These are phyloP conservation scores for Drosophila oshimai DNA, from an alignment of 1,140 invertebrate species.

Conservation along the genomic window DNA sequence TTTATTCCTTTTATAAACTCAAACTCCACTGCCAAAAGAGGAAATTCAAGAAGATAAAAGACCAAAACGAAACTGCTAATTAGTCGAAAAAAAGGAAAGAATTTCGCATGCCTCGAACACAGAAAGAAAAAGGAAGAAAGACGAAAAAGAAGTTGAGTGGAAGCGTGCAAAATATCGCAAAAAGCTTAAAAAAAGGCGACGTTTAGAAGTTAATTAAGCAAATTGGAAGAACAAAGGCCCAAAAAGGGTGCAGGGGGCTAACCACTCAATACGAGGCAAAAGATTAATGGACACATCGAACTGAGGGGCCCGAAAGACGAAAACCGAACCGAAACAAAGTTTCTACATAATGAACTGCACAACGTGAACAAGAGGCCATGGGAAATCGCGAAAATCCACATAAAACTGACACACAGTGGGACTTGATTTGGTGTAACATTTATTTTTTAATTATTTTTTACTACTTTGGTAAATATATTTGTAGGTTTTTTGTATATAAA, in stretches of 20 bases:
- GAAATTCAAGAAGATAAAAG: conserved; percentile 13
- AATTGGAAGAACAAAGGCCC: conserved; percentile 64
- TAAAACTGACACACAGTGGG: neutral
- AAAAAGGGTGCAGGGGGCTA: neutral
- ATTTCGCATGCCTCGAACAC: conserved; percentile 49
- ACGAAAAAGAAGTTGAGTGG: conserved; percentile 6
- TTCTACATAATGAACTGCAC: conserved; percentile 6
- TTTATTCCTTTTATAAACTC: neutral
- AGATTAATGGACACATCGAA: conserved; percentile 65
- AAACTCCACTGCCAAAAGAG: neutral
- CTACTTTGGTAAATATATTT: too few species aligned
- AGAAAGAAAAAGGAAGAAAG: neutral
- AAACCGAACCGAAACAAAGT: conserved; percentile 7
- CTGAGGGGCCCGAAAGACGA: conserved; percentile 1
- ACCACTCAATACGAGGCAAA: conserved; percentile 41
- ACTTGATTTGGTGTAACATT: too few species aligned
- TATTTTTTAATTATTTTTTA: neutral
- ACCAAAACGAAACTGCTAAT: conserved; percentile 61
- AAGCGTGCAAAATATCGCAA: conserved; percentile 9
- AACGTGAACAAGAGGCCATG: conserved; percentile 11
- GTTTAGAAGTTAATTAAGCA: conserved; percentile 79
- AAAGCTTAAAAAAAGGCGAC: conserved; percentile 52
- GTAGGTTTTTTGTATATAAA: too few species aligned
- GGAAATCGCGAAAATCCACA: conserved; percentile 12
- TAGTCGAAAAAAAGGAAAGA: conserved; percentile 48